phyloP scores from a whole-genome alignment of 2,113 vertebrate species.

The Gorsachius goisagi region DNA sequence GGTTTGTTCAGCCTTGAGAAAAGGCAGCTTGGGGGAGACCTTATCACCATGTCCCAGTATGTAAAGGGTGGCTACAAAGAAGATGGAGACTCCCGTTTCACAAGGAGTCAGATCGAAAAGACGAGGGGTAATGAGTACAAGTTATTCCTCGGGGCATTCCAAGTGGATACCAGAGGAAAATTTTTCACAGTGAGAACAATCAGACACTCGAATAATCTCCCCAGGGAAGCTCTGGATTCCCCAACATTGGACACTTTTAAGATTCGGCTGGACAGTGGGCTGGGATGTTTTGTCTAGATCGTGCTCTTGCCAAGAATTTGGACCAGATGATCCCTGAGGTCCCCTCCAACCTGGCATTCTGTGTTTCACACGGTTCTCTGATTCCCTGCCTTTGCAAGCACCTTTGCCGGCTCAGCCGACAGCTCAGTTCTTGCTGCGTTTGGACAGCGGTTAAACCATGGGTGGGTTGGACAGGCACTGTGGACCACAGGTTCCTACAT shows the following conservation, averaged over 20 bases:
- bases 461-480: background rate
- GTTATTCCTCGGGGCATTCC: background rate
- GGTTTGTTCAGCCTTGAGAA: background rate
- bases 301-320: background rate
- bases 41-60: background rate
- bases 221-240: background rate
- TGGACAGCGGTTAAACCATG: background rate
- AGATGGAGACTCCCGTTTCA: background rate
- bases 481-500: background rate
- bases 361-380: background rate
- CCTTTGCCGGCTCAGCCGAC: too few species aligned
- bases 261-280: background rate
- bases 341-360: background rate
- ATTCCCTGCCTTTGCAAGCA: background rate
- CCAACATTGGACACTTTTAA: background rate
- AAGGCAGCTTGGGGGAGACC: background rate
- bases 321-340: background rate
- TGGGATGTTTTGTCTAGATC: background rate
- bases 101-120: background rate
- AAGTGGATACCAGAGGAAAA: background rate
- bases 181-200: background rate
- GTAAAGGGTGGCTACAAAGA: background rate
- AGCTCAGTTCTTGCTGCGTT: background rate
- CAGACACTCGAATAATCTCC: background rate
- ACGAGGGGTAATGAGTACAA: background rate